Conservation (phyloP, 1,140 invertebrate species). For the Cyclargus thomasi region DNA sequence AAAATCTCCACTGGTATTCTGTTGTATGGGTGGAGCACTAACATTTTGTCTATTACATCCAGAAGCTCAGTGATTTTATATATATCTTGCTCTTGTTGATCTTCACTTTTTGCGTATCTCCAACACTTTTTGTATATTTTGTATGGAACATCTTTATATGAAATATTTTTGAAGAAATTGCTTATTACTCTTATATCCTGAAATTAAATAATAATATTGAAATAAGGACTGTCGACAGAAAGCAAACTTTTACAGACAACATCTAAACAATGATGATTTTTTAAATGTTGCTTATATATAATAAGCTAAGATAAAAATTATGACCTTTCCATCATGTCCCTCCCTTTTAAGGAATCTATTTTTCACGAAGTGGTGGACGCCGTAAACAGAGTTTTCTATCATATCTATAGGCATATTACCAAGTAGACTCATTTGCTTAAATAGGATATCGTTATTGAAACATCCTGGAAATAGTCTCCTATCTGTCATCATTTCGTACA, state of each 20-base stretch:
- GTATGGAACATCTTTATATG: conserved; percentile 18
- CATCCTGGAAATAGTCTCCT: conserved; percentile 34
- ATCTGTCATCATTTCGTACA: conserved; percentile 44
- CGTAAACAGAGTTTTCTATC: conserved; percentile 20
- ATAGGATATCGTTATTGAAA: conserved; percentile 39
- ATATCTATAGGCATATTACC: conserved; percentile 36
- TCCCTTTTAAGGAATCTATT: neutral
- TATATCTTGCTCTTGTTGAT: conserved; percentile 17
- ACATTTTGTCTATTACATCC: conserved; percentile 38
- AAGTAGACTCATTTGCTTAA: conserved; percentile 38
- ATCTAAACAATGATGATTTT: too few species aligned
- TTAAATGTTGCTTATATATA: neutral
- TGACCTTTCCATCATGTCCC: neutral
- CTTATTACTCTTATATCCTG: neutral
- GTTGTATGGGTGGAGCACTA: conserved; percentile 33
- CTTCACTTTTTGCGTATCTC: neutral
- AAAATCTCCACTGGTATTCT: conserved; percentile 42
- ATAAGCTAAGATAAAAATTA: neutral
- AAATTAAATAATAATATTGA: neutral
- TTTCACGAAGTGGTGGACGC: neutral
- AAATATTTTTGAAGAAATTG: neutral
- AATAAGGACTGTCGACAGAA: neutral
- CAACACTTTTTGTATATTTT: conserved; percentile 25
- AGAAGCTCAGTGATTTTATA: conserved; percentile 27
- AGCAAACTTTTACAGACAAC: neutral